Conservation (phyloP, 2,113 vertebrate genomes). For the Varanus salvator region DNA sequence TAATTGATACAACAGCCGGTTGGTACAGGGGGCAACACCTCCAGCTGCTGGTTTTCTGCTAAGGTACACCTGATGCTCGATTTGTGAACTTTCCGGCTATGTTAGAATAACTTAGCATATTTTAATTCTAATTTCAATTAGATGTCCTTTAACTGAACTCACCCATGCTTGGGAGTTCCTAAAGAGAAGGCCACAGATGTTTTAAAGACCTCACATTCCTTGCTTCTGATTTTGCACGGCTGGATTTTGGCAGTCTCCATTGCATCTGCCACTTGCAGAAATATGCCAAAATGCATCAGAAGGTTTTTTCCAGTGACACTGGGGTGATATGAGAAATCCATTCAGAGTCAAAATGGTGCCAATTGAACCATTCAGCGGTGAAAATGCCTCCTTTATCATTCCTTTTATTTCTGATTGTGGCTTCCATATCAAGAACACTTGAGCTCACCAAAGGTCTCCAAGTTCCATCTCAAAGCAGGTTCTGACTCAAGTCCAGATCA, state of each 20-base stretch:
- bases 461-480: no score
- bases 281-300: not conserved
- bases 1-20: not conserved
- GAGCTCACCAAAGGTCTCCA: no score
- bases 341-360: not conserved
- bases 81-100: not conserved
- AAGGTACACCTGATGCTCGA: not conserved
- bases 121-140: constrained; percentile 2
- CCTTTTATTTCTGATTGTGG: not conserved
- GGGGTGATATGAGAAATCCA: not conserved
- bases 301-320: not conserved
- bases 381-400: not conserved
- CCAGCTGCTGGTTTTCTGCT: not conserved
- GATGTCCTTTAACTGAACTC: not conserved
- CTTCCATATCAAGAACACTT: no score
- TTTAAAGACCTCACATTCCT: not conserved
- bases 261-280: not conserved
- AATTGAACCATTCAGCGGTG: no score
- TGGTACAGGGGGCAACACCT: not conserved
- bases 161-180: not conserved
- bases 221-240: not conserved
- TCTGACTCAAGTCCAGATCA: no score
- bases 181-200: not conserved
- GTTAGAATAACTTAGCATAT: not conserved
- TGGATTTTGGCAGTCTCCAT: not conserved